Conservation (phyloP, 2,113 vertebrate species). For the Oriolus oriolus region DNA sequence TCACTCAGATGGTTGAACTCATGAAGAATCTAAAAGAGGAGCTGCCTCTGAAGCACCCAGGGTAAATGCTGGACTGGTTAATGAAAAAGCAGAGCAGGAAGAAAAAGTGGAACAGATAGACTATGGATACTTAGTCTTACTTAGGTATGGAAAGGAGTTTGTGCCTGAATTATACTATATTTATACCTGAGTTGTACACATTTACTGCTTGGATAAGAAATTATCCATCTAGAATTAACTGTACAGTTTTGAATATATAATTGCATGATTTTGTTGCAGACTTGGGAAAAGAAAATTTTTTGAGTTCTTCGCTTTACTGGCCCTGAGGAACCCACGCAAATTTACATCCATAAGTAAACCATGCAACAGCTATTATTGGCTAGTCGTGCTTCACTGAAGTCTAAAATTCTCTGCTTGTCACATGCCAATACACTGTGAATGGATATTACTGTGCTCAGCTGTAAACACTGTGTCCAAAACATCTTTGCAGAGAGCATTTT, state of each 20-base stretch:
- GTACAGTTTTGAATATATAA: background rate
- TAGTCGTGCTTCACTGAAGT: background rate
- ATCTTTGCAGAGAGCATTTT: background rate
- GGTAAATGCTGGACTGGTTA: background rate
- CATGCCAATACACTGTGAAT: background rate
- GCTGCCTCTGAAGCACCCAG: background rate
- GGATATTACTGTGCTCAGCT: background rate
- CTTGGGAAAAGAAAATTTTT: background rate
- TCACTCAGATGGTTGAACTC: background rate
- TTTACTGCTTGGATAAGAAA: background rate
- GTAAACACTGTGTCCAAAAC: background rate
- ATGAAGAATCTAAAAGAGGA: background rate
- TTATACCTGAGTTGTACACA: background rate
- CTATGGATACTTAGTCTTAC: background rate
- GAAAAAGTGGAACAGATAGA: background rate
- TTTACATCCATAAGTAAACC: background rate
- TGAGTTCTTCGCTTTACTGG: background rate
- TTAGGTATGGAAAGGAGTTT: background rate
- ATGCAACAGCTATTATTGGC: background rate
- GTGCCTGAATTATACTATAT: background rate
- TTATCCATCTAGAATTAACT: background rate
- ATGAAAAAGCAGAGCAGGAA: background rate
- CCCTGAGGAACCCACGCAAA: background rate
- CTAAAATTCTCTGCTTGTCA: background rate
- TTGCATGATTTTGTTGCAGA: background rate